These are phyloP conservation scores for Cynocephalus volans DNA, from an alignment of 2,113 vertebrate genomes.

Conservation along the genomic window DNA sequence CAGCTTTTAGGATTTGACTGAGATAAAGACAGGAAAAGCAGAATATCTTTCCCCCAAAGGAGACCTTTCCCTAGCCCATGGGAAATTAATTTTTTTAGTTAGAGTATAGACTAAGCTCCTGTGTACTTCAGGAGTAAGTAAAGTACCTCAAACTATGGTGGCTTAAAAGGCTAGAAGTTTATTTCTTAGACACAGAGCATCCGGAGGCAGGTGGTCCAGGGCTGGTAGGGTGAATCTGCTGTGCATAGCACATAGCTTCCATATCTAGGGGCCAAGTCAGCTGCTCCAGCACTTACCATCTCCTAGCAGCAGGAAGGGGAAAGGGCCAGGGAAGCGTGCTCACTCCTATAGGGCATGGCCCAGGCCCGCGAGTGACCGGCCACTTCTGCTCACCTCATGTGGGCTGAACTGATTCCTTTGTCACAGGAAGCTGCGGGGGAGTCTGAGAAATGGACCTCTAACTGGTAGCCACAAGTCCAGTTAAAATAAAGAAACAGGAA, in stretches of 20 bases:
- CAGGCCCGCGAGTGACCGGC: not conserved
- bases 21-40: not conserved
- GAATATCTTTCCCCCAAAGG: not conserved
- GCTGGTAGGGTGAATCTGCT: not conserved
- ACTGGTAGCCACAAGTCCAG: not conserved
- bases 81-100: not conserved
- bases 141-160: not conserved
- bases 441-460: not conserved
- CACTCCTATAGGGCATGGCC: not conserved
- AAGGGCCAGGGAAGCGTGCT: not conserved
- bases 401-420: not conserved
- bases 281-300: not conserved
- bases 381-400: not conserved
- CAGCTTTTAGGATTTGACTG: not conserved
- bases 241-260: not conserved
- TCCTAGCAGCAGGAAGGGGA: not conserved
- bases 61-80: not conserved
- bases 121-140: not conserved
- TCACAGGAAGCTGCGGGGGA: not conserved
- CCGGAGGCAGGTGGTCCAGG: not conserved
- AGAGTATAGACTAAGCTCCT: not conserved
- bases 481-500: not conserved
- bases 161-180: not conserved
- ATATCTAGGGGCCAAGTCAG: not conserved
- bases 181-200: conserved; percentile 6